Evolutionary conservation across 2,888 invertebrate genomes (phyloP).

Genomic region (Notodonta dromedarius): DNA sequence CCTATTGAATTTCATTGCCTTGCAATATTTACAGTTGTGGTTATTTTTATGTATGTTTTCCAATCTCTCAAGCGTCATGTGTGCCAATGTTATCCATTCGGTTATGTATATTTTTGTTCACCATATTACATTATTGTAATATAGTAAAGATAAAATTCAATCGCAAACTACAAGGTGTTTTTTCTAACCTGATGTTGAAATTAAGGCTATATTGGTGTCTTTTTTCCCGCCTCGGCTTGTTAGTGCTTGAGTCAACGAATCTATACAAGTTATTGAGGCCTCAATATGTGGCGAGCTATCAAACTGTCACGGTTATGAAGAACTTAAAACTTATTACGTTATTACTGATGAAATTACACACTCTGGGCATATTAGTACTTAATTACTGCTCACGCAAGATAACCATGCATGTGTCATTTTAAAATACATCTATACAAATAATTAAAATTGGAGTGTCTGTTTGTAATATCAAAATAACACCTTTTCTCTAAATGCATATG

Average conservation of each 20-base stretch:
- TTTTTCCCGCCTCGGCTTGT: not conserved
- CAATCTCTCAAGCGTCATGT: not conserved
- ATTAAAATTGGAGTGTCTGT: too few species aligned
- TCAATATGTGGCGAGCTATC: not conserved
- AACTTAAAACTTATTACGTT: not conserved
- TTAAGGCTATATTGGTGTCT: not conserved
- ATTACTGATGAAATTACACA: not conserved
- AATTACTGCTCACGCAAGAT: too few species aligned
- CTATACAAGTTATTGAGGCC: not conserved
- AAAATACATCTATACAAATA: too few species aligned
- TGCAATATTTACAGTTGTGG: conserved; percentile 1
- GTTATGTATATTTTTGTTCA: not conserved
- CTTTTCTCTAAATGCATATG: too few species aligned
- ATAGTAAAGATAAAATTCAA: not conserved
- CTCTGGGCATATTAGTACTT: conserved; percentile 3
- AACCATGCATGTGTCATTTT: too few species aligned
- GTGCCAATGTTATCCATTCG: not conserved
- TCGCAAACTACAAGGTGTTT: not conserved
- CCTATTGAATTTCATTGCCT: conserved; percentile 7
- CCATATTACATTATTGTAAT: not conserved
- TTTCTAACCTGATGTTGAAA: not conserved
- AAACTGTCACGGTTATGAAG: not conserved
- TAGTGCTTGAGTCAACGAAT: not conserved
- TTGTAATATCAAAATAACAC: too few species aligned
- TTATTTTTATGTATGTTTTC: not conserved